Base-by-base conservation (phyloP, 2,888 invertebrate species). In the Liopterus haemorrhoidalis region DNA sequence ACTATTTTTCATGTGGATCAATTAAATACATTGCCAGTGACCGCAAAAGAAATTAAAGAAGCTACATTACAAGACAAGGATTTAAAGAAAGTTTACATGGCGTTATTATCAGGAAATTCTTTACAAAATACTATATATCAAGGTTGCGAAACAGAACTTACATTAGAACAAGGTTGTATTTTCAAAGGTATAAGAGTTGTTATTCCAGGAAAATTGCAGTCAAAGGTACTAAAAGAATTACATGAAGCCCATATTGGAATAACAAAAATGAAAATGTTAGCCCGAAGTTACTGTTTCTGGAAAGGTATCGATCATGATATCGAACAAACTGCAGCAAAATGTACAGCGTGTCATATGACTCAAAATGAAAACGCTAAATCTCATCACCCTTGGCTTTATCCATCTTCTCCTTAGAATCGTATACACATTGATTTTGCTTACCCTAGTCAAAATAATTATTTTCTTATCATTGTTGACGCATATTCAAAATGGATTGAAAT, bases 351-450 rank as follows among this genome's bases (percentile, higher is more conserved):
- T 37, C 22, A 25, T 2, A 14, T 41, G 38, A 19, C 19, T 5
- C 25, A 31, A n/a, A 30, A 45, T 6, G 49, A 49, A 2, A 22
- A n/a, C 2, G 41, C 27, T 38, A 14, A 14, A 9, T 25, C 18
- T 19, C 18, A 37, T 15, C 41, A 49, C 19, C 37, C 50, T 5
- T 56, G 54, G 49, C 47, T 46, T 11, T 52, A 48, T 38, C 49
- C 52, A 16, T 47, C 42, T n/a, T 18, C 39, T 28, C 47, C 55
- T 4, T 56, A 52, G 51, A 37, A 50, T 11, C 4, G 53, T 15
- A 11, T 57, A 1, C 56, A 54, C 20, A 46, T 55, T 3, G 56
- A 57, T 35, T 48, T 37, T 20, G 43, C 47, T 4, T 46, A 42
- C 4, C 51, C 53, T 8, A 45, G 43, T 38, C 16, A 48, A 16